phyloP scores from a whole-genome alignment of 2,113 vertebrate genomes.

The Pseudorasbora parva region DNA sequence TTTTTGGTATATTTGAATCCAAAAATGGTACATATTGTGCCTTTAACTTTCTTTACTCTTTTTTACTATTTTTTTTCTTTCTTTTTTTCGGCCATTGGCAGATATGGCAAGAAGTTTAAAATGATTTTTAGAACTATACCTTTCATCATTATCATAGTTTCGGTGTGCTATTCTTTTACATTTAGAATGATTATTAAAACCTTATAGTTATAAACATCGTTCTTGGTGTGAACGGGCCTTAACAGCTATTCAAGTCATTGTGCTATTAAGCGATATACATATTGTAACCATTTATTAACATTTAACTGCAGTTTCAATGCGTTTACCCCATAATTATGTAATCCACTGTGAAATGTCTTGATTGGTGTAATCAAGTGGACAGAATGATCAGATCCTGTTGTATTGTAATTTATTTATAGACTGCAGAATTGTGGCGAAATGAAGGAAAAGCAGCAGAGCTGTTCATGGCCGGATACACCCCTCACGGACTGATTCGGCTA shows the following conservation, averaged over 20 bases:
- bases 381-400: background rate
- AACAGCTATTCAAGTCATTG: background rate
- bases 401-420: slow-evolving; percentile 3
- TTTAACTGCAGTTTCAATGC: background rate
- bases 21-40: too few species aligned
- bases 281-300: background rate
- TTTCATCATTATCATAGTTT: too few species aligned
- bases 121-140: too few species aligned
- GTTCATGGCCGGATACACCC: background rate
- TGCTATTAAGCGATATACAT: background rate
- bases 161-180: too few species aligned
- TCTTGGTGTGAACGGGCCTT: too few species aligned
- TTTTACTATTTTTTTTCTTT: too few species aligned
- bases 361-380: background rate
- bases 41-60: too few species aligned
- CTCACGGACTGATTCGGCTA: slow-evolving; percentile 3
- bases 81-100: too few species aligned
- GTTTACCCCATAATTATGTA: background rate
- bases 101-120: too few species aligned
- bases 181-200: background rate
- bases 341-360: background rate
- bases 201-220: background rate
- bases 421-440: background rate
- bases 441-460: background rate
- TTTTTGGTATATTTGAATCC: too few species aligned